Evolutionary conservation across 2,113 vertebrate genomes (phyloP), one percentile per base, ranked within the genome.

Genomic region (Psilopsiagon aymara): DNA sequence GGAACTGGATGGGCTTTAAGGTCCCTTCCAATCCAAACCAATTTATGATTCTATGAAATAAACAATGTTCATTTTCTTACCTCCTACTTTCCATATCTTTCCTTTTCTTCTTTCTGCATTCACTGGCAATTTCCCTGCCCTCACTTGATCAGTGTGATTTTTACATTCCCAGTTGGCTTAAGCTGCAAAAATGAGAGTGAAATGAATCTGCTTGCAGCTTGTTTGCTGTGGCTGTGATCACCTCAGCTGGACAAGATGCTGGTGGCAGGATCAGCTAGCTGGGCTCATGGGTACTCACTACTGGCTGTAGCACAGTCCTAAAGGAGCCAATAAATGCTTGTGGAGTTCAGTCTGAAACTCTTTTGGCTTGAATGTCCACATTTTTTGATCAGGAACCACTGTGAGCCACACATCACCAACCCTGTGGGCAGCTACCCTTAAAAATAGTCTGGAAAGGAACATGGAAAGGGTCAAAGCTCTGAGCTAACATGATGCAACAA

Each of bases 81-180:
- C 86, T 90, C 53, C 37, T 82, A 62, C 74, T 79, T 92, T 92
- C 70, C 52, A 71, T 69, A 49, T 75, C 44, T 91, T 95, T 86
- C 69, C 46, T 41, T 46, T 78, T 63, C 51, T 51, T 74, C 80
- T 66, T 92, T 84, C 39, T 92, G 27, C 77, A 59, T 82, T 94
- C 70, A 35, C 41, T 95, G 83, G 83, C 94, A 88, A 29, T 47
- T 86, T 89, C 83, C 70, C 70, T 53, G 82, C 29, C 66, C 86
- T 87, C 52, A 62, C 67, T 95, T 89, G 86, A 78, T 91, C 81
- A 51, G 20, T 66, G 70, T 8, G 67, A 83, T 93, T 93, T 93
- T 91, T 84, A 43, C 66, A 70, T 85, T 95, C 77, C 64, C 80
- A 59, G 62, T 77, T 94, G 84, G 69, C 86, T 68, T 31, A 28